Conservation (phyloP, 2,113 vertebrate genomes). For the Phaethon lepturus region DNA sequence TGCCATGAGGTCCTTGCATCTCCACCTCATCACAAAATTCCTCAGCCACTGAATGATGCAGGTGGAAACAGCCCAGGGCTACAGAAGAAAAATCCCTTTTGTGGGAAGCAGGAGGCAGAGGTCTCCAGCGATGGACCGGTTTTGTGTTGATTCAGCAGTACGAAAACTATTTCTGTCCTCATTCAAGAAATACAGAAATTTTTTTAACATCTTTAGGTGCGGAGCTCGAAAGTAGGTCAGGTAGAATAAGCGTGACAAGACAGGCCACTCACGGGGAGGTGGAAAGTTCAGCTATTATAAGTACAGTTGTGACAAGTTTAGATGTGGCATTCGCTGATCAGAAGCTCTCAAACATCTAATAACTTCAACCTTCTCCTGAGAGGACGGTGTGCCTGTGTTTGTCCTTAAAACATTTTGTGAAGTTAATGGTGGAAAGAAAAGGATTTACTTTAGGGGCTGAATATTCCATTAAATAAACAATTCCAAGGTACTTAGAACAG, state of each 20-base stretch:
- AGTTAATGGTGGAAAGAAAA: neutral
- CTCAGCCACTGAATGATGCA: neutral
- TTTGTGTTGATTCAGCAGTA: conserved; percentile 54
- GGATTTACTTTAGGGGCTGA: neutral
- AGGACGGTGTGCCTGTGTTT: neutral
- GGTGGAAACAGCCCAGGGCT: neutral
- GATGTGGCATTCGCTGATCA: conserved; percentile 37
- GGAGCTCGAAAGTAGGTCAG: conserved; percentile 58
- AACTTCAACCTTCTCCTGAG: conserved; percentile 29
- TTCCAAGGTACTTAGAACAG: neutral
- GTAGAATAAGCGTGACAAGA: conserved; percentile 66
- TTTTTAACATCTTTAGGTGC: conserved; percentile 19
- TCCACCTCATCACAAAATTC: neutral
- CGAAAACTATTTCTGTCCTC: neutral
- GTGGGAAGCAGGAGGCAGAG: neutral
- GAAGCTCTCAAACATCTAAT: neutral
- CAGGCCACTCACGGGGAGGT: conserved; percentile 12
- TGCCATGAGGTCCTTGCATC: neutral
- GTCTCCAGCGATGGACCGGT: neutral
- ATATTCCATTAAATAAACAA: conserved; percentile 12
- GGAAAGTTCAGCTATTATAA: conserved; percentile 69
- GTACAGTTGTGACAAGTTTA: conserved; percentile 56
- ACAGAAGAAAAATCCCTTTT: neutral
- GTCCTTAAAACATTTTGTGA: conserved; percentile 19
- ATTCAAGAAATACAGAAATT: neutral